These are phyloP conservation scores for Calameuta filiformis DNA, from an alignment of 2,888 invertebrate species.

Conservation along the genomic window DNA sequence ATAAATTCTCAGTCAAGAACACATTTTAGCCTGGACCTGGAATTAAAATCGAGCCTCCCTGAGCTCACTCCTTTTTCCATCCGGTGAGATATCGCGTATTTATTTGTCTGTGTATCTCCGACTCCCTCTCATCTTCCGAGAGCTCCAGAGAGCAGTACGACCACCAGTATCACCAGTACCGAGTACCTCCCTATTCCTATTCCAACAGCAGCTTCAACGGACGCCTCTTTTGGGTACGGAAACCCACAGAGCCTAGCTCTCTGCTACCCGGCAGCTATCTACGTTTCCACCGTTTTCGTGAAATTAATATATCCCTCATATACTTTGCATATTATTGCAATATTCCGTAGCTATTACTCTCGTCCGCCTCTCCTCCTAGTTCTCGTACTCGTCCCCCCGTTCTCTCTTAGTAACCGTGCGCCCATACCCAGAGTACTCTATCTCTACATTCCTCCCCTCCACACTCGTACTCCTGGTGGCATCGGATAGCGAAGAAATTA, in stretches of 20 bases:
- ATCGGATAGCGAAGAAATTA: conserved; percentile 5
- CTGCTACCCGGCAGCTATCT: conserved; percentile 46
- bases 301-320: conserved; percentile 66
- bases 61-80: conserved; percentile 61
- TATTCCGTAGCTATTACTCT: conserved; percentile 62
- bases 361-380: conserved; percentile 49
- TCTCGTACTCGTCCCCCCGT: conserved; percentile 19
- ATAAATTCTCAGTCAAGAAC: background rate
- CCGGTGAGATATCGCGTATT: conserved; percentile 64
- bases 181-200: conserved; percentile 28
- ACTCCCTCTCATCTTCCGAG: conserved; percentile 50
- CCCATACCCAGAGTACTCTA: background rate
- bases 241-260: conserved; percentile 41
- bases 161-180: background rate
- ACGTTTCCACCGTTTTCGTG: conserved; percentile 62
- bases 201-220: conserved; percentile 35
- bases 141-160: background rate
- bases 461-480: background rate
- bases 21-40: conserved; percentile 9
- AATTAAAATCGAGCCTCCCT: conserved; percentile 63
- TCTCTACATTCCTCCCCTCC: background rate
- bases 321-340: conserved; percentile 66
- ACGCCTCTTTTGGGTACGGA: conserved; percentile 52
- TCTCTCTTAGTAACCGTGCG: conserved; percentile 12
- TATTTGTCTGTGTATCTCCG: conserved; percentile 61